These are phyloP conservation scores for Alloplasta piceator DNA, from an alignment of 2,888 invertebrate species.

Conservation along the genomic window DNA sequence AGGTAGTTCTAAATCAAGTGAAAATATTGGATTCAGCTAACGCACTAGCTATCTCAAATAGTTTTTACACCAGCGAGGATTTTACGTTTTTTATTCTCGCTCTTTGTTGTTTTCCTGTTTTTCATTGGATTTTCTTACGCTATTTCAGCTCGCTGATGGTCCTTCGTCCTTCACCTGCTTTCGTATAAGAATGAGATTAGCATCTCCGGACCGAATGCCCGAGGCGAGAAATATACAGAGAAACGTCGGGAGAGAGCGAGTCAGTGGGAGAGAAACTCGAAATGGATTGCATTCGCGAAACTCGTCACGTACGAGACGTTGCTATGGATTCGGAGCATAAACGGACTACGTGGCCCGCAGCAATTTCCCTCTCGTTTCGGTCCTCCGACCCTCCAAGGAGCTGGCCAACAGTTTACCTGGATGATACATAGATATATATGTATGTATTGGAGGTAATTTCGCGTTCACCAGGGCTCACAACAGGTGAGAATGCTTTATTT, in stretches of 20 bases:
- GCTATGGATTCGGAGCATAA: conserved; percentile 74
- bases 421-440: conserved; percentile 6
- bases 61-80: conserved; percentile 32
- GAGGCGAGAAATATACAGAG: conserved; percentile 24
- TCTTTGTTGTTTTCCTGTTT: neutral
- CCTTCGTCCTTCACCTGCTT: neutral
- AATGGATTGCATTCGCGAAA: conserved; percentile 70
- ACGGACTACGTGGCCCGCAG: conserved; percentile 75
- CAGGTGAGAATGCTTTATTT: conserved; percentile 52
- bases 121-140: conserved; percentile 28
- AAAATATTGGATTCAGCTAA: too few relatives aligned
- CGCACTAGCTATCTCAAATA: conserved; percentile 17
- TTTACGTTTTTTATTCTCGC: conserved; percentile 18
- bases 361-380: conserved; percentile 71
- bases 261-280: conserved; percentile 50
- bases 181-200: conserved; percentile 63
- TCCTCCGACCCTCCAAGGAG: conserved; percentile 18
- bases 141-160: conserved; percentile 39
- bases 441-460: conserved; percentile 13
- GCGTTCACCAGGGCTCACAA: conserved; percentile 32
- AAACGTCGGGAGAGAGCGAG: neutral
- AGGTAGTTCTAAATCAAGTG: too few relatives aligned
- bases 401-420: conserved; percentile 43
- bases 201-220: conserved; percentile 51
- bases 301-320: conserved; percentile 73